Evolutionary conservation across 2,888 invertebrate species (phyloP).

Genomic region (Apocheima hispidaria): DNA sequence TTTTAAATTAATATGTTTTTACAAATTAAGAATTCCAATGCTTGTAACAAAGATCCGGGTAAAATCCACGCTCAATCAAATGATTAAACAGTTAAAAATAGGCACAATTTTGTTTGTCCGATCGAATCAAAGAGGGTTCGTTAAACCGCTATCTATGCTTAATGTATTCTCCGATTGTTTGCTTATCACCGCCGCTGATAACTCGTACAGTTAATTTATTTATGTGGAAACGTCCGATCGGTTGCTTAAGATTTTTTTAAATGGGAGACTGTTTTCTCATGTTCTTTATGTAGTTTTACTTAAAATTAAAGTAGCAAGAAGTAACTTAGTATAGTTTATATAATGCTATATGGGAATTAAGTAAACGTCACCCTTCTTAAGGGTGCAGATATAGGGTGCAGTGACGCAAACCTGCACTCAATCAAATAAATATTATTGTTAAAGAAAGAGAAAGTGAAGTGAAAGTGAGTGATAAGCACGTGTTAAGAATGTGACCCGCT

Average conservation of each 20-base stretch:
- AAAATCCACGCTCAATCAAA: slow-evolving; percentile 2
- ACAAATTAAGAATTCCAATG: neutral
- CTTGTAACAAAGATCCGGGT: slow-evolving; percentile 6
- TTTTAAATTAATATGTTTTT: neutral
- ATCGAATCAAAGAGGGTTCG: slow-evolving; percentile 76
- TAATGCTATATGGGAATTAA: too few relatives aligned
- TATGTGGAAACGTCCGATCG: slow-evolving; percentile 36
- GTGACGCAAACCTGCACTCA: slow-evolving; percentile 1
- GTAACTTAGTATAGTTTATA: too few relatives aligned
- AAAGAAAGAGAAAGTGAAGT: slow-evolving; percentile 36
- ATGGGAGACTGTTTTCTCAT: neutral
- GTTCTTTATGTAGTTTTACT: neutral
- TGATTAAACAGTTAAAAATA: slow-evolving; percentile 48
- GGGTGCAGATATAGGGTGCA: neutral
- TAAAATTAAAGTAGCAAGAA: too few relatives aligned
- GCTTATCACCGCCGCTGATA: slow-evolving; percentile 71
- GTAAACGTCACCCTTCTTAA: too few relatives aligned
- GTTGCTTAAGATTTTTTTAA: slow-evolving; percentile 13
- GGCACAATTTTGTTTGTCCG: slow-evolving; percentile 62
- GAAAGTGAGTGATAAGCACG: slow-evolving; percentile 31
- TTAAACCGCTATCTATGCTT: slow-evolving; percentile 75
- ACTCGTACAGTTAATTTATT: slow-evolving; percentile 52
- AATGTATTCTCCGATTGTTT: slow-evolving; percentile 83
- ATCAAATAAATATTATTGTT: slow-evolving; percentile 17
- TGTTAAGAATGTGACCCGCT: slow-evolving; percentile 34